Conservation (phyloP, 2,888 invertebrate genomes). For the Folsomia candida region DNA sequence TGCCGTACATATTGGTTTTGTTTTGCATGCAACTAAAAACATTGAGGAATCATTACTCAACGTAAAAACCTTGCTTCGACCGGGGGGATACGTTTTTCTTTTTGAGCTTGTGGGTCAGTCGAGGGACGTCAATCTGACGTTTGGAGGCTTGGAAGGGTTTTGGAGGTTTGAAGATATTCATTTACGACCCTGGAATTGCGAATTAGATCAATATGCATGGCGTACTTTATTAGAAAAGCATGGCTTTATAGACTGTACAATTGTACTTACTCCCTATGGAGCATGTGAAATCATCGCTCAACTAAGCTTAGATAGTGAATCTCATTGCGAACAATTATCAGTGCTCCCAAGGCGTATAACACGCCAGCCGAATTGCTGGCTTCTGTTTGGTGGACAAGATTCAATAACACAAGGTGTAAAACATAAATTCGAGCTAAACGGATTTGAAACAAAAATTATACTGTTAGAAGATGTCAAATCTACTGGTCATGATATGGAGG, state of each 20-base stretch:
- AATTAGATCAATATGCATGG: constrained; percentile 4
- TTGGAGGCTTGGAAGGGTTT: constrained; percentile 25
- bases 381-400: too few species aligned
- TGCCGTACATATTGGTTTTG: constrained; percentile 6
- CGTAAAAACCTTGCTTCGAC: constrained; percentile 7
- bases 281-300: constrained; percentile 13
- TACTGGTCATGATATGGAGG: not conserved
- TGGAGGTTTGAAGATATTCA: constrained; percentile 26
- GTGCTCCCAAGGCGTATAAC: not conserved
- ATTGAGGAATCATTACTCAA: constrained; percentile 4
- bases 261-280: constrained; percentile 9
- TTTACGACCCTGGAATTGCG: constrained; percentile 10
- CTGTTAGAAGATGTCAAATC: too few species aligned
- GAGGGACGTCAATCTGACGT: constrained; percentile 10
- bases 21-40: constrained; percentile 26
- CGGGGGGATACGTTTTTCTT: constrained; percentile 2
- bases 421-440: too few species aligned
- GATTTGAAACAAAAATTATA: too few species aligned
- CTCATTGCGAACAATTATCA: not conserved
- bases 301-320: constrained; percentile 15
- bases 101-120: constrained; percentile 6
- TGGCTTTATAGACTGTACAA: constrained; percentile 10
- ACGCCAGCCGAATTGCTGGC: not conserved
- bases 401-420: too few species aligned
- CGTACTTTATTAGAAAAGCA: not conserved